phyloP scores from a whole-genome alignment of 1,140 invertebrate genomes.

The Bathynomus jamesi region DNA sequence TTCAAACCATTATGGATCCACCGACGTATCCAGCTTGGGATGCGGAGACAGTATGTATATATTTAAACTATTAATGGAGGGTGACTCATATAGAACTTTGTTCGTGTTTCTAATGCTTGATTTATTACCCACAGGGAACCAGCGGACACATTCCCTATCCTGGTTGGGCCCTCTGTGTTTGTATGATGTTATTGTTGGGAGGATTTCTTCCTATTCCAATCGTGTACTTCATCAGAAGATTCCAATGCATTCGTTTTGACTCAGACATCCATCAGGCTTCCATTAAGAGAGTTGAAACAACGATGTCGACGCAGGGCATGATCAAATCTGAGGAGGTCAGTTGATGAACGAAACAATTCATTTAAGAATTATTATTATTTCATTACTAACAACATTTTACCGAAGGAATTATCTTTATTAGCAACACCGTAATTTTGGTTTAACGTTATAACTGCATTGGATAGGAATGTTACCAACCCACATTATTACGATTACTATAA shows the following conservation, averaged over 20 bases:
- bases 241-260: constrained; percentile 72
- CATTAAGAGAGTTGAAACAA: constrained; percentile 77
- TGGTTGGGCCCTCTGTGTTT: constrained; percentile 72
- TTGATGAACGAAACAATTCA: no score
- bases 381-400: no score
- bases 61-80: neutral
- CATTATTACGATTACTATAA: no score
- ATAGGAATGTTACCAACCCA: no score
- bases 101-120: neutral
- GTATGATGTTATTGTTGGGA: constrained; percentile 60
- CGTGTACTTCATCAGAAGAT: constrained; percentile 68
- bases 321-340: constrained; percentile 67
- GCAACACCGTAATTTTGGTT: no score
- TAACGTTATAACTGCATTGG: no score
- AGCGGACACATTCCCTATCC: constrained; percentile 54
- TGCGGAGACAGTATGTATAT: constrained; percentile 53
- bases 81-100: neutral
- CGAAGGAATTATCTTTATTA: no score
- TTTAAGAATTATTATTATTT: no score
- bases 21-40: constrained; percentile 78
- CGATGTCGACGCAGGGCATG: constrained; percentile 86
- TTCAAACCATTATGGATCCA: constrained; percentile 68
- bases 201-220: constrained; percentile 75
- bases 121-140: neutral
- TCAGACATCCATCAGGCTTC: constrained; percentile 78